Evolutionary conservation across 2,797 vertebrate genomes (phyloP).

Genomic region (Sphenodon punctatus): DNA sequence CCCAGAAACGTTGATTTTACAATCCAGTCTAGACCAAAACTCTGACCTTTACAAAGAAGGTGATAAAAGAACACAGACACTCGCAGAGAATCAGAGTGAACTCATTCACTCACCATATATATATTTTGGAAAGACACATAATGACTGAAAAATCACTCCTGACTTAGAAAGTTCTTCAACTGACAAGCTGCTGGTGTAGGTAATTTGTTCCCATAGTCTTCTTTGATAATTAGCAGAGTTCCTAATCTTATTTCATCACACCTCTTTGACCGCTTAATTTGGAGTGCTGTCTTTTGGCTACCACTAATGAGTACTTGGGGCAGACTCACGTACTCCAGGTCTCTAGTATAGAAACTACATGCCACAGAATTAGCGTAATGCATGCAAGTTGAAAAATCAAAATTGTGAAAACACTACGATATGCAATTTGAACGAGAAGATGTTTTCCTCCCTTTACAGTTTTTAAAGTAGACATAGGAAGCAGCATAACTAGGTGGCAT

Average conservation of each 20-base stretch:
- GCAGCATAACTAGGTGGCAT: not conserved
- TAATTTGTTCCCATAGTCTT: not conserved
- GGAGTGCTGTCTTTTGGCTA: accelerated
- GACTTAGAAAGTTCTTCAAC: not conserved
- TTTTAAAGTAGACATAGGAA: accelerated
- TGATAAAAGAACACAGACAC: no score
- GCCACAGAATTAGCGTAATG: accelerated
- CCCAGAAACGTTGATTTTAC: not conserved
- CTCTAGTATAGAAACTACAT: accelerated
- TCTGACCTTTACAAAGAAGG: accelerated
- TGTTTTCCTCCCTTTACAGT: not conserved
- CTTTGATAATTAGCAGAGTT: not conserved
- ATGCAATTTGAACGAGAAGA: not conserved
- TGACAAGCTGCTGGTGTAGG: constrained; percentile 18
- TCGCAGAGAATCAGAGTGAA: no score
- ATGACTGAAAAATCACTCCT: not conserved
- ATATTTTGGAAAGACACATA: not conserved
- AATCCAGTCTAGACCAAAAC: not conserved
- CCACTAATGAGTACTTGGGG: accelerated
- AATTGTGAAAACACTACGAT: accelerated
- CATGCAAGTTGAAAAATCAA: accelerated
- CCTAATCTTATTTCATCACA: not conserved
- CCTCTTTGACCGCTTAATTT: not conserved
- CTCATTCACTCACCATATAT: not conserved
- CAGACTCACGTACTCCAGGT: accelerated